Conservation (phyloP, 2,113 vertebrate species). For the Stictonetta naevosa region DNA sequence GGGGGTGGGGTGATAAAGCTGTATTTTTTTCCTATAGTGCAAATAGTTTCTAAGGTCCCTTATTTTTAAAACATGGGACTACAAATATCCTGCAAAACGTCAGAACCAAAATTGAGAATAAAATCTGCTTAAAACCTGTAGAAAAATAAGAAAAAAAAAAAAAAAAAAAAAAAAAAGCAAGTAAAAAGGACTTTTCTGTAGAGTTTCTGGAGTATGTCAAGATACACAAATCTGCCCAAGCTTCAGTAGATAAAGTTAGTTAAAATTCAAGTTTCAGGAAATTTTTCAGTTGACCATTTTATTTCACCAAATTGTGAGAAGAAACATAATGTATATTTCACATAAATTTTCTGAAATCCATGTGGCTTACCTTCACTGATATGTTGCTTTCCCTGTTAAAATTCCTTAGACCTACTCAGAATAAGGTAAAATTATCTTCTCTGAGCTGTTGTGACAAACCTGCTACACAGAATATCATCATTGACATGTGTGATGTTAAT, state of each 20-base stretch:
- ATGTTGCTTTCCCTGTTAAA: not conserved
- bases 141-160: not conserved
- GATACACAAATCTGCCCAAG: not conserved
- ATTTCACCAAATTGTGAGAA: not conserved
- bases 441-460: not conserved
- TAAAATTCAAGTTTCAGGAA: not conserved
- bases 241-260: not conserved
- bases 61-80: not conserved
- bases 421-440: not conserved
- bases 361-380: fast-evolving
- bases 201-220: not conserved
- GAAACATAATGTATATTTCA: not conserved
- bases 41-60: not conserved
- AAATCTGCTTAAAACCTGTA: not conserved
- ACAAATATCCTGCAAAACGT: not conserved
- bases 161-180: not conserved
- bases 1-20: not conserved
- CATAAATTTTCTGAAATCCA: not conserved
- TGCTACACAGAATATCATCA: not conserved
- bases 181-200: not conserved
- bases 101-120: not conserved
- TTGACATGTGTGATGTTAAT: fast-evolving
- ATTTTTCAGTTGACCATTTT: not conserved
- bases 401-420: not conserved
- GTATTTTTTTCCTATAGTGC: not conserved